Evolutionary conservation across 2,797 vertebrate species (phyloP).

Genomic region (Dallia pectoralis): DNA sequence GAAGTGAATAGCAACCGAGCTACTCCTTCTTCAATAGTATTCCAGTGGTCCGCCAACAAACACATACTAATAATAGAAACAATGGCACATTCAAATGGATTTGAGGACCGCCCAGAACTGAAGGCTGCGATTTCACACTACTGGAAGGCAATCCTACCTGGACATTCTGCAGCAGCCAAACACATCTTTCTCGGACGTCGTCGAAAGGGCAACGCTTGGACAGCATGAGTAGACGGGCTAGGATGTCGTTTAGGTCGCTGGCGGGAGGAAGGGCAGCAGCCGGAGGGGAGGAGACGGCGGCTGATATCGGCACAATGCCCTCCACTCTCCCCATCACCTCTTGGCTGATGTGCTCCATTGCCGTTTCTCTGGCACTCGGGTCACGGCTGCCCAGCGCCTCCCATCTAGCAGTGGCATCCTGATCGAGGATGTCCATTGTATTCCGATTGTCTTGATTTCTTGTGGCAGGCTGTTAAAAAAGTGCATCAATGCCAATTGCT

Average conservation of each 20-base stretch:
- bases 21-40: no score
- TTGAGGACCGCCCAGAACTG: no score
- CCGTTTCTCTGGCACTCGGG: constrained; percentile 70
- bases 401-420: constrained; percentile 83
- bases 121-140: no score
- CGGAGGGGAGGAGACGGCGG: constrained; percentile 28
- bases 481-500: not conserved
- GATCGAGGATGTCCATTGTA: constrained; percentile 81
- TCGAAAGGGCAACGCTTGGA: constrained; percentile 88
- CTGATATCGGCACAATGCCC: constrained; percentile 57
- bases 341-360: constrained; percentile 84
- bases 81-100: no score
- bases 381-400: constrained; percentile 85
- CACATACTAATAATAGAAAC: no score
- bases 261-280: constrained; percentile 37
- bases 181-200: constrained; percentile 81
- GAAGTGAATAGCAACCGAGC: no score
- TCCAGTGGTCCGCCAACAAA: no score
- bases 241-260: constrained; percentile 78
- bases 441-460: constrained; percentile 48
- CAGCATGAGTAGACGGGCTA: constrained; percentile 90
- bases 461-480: constrained; percentile 44
- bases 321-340: constrained; percentile 79
- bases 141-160: constrained; percentile 77
- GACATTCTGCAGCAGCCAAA: constrained; percentile 77